Conservation (phyloP, 2,797 vertebrate genomes). For the Microhierax caerulescens region DNA sequence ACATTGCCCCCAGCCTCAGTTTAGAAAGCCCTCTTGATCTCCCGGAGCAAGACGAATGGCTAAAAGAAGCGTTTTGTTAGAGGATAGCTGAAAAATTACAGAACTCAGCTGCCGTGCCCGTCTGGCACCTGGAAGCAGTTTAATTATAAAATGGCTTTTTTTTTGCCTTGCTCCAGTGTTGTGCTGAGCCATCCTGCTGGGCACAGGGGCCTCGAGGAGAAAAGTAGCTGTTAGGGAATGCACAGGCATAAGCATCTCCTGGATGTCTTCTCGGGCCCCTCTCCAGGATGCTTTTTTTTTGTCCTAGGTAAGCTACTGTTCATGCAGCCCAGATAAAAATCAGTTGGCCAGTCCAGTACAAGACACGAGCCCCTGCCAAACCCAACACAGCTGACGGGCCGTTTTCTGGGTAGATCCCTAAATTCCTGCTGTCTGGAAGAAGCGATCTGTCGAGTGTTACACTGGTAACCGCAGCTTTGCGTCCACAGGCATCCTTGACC, state of each 20-base stretch:
- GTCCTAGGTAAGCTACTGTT: not conserved
- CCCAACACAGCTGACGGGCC: rapidly evolving
- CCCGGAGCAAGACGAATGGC: not conserved
- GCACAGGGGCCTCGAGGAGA: not conserved
- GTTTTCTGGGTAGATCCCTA: not conserved
- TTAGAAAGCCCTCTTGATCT: not conserved
- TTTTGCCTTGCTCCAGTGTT: too few relatives aligned
- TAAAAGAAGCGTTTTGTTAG: not conserved
- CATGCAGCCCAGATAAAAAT: not conserved
- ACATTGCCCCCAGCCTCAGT: rapidly evolving
- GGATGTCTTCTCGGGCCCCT: not conserved
- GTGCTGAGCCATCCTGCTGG: not conserved
- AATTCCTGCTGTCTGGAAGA: not conserved
- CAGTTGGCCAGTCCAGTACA: not conserved
- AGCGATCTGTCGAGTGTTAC: rapidly evolving
- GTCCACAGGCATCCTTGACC: constrained; percentile 90
- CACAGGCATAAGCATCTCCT: not conserved
- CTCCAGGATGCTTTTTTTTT: not conserved
- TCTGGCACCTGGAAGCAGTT: not conserved
- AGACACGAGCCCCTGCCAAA: rapidly evolving
- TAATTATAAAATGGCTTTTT: not conserved
- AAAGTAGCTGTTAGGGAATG: not conserved
- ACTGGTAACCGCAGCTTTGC: not conserved
- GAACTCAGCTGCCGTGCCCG: not conserved
- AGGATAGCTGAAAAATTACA: not conserved